Percentiles rank a stretch among this genome's conserved stretches.
phyloP scores from a whole-genome alignment of 2,888 invertebrate genomes.

The Elgonia sp. region DNA sequence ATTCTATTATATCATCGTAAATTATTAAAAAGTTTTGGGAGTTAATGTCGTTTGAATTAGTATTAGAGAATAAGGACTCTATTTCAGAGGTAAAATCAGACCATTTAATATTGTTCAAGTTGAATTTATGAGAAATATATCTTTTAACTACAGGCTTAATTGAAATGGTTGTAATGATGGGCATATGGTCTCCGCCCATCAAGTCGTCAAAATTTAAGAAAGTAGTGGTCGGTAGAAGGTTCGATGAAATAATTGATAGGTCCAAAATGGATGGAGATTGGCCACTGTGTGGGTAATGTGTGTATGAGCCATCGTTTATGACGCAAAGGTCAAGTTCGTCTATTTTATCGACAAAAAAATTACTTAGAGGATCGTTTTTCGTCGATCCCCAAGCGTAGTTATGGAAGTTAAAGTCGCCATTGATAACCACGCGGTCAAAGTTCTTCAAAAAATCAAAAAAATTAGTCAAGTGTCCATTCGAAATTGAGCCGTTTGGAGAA shows the following conservation, averaged over 20 bases:
- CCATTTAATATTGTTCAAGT: background rate
- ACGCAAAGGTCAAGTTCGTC: too few relatives aligned
- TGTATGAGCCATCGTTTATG: background rate
- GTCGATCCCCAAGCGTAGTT: background rate
- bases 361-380: too few relatives aligned
- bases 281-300: background rate
- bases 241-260: background rate
- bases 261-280: background rate
- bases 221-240: background rate
- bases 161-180: background rate
- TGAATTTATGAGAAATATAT: background rate
- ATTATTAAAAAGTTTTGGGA: background rate
- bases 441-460: constrained; percentile 13
- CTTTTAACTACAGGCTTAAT: background rate
- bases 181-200: background rate
- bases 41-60: background rate
- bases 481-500: background rate
- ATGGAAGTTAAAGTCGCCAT: constrained; percentile 17
- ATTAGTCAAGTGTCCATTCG: background rate
- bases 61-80: background rate
- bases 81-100: background rate
- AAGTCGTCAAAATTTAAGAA: background rate
- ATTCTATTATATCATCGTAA: background rate
- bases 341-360: too few relatives aligned
- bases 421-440: background rate